These are phyloP conservation scores for Cerceris ruficornis DNA, from an alignment of 2,888 invertebrate species.

Conservation along the genomic window DNA sequence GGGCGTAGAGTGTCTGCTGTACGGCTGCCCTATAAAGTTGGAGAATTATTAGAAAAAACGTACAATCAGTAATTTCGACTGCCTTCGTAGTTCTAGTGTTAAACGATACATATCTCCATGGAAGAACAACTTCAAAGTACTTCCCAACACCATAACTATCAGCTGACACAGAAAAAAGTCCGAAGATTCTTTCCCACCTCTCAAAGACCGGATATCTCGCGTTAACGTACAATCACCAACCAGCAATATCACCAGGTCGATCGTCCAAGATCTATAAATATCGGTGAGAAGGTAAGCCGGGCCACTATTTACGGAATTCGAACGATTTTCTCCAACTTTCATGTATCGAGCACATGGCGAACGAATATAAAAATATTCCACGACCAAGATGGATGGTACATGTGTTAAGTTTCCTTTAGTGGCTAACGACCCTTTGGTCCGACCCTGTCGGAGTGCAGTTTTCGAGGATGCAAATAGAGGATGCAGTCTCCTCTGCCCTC, in stretches of 20 bases:
- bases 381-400: conserved; percentile 1
- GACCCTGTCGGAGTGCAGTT: conserved; percentile 23
- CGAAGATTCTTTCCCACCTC: not conserved
- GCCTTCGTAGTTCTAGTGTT: too few species aligned
- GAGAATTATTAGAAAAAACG: too few species aligned
- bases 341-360: not conserved
- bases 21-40: too few species aligned
- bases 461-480: conserved; percentile 61
- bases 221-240: not conserved
- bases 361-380: conserved; percentile 36
- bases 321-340: conserved; percentile 31
- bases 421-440: conserved; percentile 30
- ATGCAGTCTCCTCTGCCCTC: conserved; percentile 46
- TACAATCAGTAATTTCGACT: too few species aligned
- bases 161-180: too few species aligned
- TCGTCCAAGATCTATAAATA: conserved; percentile 52
- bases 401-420: conserved; percentile 42
- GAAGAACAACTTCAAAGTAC: too few species aligned
- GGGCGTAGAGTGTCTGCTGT: too few species aligned
- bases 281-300: not conserved
- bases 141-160: too few species aligned
- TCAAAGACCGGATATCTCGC: not conserved
- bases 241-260: conserved; percentile 23
- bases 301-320: conserved; percentile 38
- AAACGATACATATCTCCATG: too few species aligned